phyloP scores from a whole-genome alignment of 2,113 vertebrate species.

The Serilophus lunatus region DNA sequence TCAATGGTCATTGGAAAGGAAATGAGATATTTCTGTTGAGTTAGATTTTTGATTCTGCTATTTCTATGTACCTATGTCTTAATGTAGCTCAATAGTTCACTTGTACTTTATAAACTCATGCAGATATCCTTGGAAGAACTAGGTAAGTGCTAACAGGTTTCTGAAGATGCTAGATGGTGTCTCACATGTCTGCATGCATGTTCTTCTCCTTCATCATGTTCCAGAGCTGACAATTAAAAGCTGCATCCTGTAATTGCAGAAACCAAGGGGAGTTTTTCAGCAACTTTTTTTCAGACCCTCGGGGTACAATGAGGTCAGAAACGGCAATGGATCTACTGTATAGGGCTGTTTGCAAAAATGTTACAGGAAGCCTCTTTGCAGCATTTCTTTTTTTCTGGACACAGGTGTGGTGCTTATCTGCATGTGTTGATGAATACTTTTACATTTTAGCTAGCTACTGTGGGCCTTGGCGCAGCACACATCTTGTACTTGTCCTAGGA shows the following conservation, averaged over 20 bases:
- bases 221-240: background rate
- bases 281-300: background rate
- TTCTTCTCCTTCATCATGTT: background rate
- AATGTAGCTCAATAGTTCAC: background rate
- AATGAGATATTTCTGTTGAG: background rate
- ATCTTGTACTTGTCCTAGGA: background rate
- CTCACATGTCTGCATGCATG: background rate
- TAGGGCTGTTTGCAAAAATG: background rate
- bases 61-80: background rate
- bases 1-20: background rate
- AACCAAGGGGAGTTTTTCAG: background rate
- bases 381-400: background rate
- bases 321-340: background rate
- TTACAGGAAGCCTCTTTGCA: background rate
- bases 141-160: background rate
- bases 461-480: fast-evolving
- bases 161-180: background rate
- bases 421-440: background rate
- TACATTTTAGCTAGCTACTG: background rate
- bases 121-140: background rate
- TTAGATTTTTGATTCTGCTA: background rate
- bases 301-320: background rate
- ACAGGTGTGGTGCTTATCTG: background rate
- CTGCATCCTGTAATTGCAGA: background rate
- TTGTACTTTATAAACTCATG: background rate